Evolutionary conservation across 2,888 invertebrate genomes (phyloP), one percentile per base, ranked within the genome.

Genomic region (Elgonia sp.): DNA sequence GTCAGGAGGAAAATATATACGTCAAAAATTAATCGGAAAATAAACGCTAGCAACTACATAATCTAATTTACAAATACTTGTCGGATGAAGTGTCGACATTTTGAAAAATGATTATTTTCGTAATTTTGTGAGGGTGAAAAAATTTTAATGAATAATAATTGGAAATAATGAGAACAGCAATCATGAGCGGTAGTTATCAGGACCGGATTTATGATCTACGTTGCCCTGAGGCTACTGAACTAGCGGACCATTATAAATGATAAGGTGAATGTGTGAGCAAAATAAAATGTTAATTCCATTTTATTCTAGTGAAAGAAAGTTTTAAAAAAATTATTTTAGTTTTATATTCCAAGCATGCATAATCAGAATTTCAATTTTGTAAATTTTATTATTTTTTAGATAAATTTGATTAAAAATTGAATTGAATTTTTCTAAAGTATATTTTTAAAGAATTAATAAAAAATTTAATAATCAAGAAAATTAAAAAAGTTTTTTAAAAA

Each of bases 121-220:
- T 84, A 73, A 72, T 73, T 79, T 79, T 57, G 50, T 12, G 29
- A 42, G 20, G 37, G n/a, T 18, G 7, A 37, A 63, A 84, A 84
- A 84, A 69, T 18, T 84, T 77, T 84, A 77, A 84, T 84, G 72
- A 84, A 84, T 84, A 84, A 84, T 84, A 84, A 84, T 79, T 84
- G 79, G 79, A 79, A 84, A 84, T 84, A 84, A 84, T 84, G 73
- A 79, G 79, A 73, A 84, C 79, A 79, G 84, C 73, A 84, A 79
- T 79, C 39, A 55, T 57, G 65, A 39, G 53, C 65, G 40, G 77
- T 77, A 72, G 72, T 79, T 84, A 84, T 84, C 84, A 72, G 69
- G 79, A 84, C 76, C 65, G 79, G 84, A 84, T 84, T 79, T 73
- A 84, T 79, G 79, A 84, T 79, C 72, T 73, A 79, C 39, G 79